A percentile compares a stretch with the other conserved stretches of the same genome.
These are phyloP conservation scores for Stictonetta naevosa DNA, from an alignment of 2,113 vertebrate species.

Conservation along the genomic window DNA sequence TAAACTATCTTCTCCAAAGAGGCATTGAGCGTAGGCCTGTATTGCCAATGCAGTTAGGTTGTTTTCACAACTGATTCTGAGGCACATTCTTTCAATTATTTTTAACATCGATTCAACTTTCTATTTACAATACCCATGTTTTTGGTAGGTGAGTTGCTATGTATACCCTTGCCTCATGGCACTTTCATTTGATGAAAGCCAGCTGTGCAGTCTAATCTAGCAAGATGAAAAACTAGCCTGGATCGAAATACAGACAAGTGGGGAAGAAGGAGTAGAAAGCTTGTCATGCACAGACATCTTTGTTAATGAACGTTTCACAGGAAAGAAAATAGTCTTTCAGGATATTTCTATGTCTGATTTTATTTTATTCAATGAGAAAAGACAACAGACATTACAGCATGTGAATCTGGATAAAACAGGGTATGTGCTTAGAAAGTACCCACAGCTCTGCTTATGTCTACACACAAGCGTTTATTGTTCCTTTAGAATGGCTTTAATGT, in stretches of 20 bases:
- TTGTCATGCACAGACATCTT: slow-evolving; percentile 13
- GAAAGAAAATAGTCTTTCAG: slow-evolving; percentile 53
- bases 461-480: neutral
- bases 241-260: slow-evolving; percentile 40
- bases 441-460: neutral
- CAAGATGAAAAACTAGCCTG: slow-evolving; percentile 47
- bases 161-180: neutral
- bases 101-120: neutral
- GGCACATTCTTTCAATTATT: neutral
- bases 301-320: slow-evolving; percentile 51
- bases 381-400: slow-evolving; percentile 4
- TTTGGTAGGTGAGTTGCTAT: neutral
- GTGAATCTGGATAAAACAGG: slow-evolving; percentile 38
- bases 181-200: neutral
- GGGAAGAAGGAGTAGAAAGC: neutral
- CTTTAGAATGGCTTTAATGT: neutral
- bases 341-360: slow-evolving; percentile 40
- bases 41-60: neutral
- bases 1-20: rapidly evolving
- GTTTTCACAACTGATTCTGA: neutral
- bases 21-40: neutral
- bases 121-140: neutral
- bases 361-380: slow-evolving; percentile 62
- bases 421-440: neutral
- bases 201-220: neutral